Evolutionary conservation across 1,140 invertebrate genomes (phyloP), one percentile per base, ranked within the genome.

Genomic region (Chelonus insularis): DNA sequence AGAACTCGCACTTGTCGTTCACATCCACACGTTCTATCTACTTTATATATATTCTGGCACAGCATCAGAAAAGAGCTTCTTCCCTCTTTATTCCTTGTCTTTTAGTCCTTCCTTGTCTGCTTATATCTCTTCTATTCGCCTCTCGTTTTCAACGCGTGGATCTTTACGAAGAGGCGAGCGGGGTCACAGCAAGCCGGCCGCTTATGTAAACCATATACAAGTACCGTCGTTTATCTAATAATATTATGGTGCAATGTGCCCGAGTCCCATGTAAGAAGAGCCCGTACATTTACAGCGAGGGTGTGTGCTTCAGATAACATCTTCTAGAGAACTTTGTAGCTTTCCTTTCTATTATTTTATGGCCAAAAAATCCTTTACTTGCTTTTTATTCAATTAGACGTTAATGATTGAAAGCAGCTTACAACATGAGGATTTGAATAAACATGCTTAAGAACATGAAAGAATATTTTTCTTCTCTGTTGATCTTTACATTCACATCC

Each of bases 221-320:
- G 68, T 61, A 73, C 65, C 36, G 71, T 72, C 70, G 67, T 74
- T 76, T 74, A 72, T 74, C 72, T 71, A 73, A 73, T 74, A 74
- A 75, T 68, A 73, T 76, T 72, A 73, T 67, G 72, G 71, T 72
- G 67, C 68, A 71, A 68, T 52, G 25, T 32, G 50, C 25, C 32
- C 32, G 29, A 34, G 50, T 52, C 25, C 50, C 18, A 47, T 32
- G 34, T 12, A 16, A 29, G 45, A 45, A 6, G 23, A 52, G 25
- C 34, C 50, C 32, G 25, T 29, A 7, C 25, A 29, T 29, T 29
- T 29, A 29, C 25, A 29, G 25, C 7, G 7, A 29, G 25, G 25
- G 25, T 29, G 25, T 29, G 25, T 29, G 25, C 25, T 29, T 29
- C 3, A 29, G 25, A 29, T 29, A 29, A 29, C 25, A 7, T 29